Percentiles rank a stretch among this genome's conserved stretches.
Conservation (phyloP, 2,113 vertebrate genomes). For the Calonectris borealis region DNA sequence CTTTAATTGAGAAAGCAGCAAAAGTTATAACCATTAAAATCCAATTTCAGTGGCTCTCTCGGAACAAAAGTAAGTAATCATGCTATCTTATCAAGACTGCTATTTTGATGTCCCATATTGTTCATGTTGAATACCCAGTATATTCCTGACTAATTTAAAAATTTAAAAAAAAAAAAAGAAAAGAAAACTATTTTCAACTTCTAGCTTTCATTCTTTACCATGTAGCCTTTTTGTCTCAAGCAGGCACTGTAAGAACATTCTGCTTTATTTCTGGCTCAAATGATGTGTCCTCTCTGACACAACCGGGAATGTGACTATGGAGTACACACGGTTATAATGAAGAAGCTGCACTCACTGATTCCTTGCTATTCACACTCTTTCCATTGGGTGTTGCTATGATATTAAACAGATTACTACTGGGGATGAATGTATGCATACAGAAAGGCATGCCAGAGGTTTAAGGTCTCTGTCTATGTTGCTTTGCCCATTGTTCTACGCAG, state of each 20-base stretch:
- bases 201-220: not conserved
- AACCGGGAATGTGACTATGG: not conserved
- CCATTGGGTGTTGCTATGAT: slow-evolving; percentile 75
- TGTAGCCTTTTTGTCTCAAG: not conserved
- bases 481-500: not conserved
- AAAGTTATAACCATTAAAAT: not conserved
- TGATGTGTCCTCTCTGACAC: not conserved
- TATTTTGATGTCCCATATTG: not conserved
- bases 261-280: not conserved
- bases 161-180: not conserved
- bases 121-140: not conserved
- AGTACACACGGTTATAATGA: not conserved
- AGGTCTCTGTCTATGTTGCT: not conserved
- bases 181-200: not conserved
- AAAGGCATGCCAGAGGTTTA: slow-evolving; percentile 11
- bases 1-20: not conserved
- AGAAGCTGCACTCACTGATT: not conserved
- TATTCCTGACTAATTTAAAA: not conserved
- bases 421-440: not conserved
- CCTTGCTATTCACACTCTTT: slow-evolving; percentile 70
- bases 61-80: not conserved
- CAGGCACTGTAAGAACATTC: not conserved
- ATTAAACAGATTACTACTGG: slow-evolving; percentile 59
- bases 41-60: not conserved
- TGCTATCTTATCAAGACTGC: not conserved